phyloP scores from a whole-genome alignment of 2,113 vertebrate species.

The Triplophysa siluroides region DNA sequence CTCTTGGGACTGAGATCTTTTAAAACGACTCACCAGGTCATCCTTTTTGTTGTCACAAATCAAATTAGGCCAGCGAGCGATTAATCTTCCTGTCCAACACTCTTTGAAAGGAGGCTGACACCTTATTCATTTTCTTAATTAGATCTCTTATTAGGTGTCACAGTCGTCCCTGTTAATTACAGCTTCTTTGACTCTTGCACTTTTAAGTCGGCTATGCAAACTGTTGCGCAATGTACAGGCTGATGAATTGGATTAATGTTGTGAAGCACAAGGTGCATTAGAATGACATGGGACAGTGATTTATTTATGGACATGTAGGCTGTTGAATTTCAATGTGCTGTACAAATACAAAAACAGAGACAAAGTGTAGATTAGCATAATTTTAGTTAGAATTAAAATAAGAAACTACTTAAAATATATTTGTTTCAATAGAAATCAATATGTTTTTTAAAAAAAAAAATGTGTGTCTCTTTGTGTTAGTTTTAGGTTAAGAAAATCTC shows the following conservation, averaged over 20 bases:
- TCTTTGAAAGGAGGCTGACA: conserved; percentile 71
- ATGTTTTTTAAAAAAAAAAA: no score
- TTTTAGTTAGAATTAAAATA: neutral
- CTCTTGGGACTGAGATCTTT: conserved; percentile 64
- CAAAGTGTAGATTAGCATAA: neutral
- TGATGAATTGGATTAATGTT: conserved; percentile 61
- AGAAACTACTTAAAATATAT: neutral
- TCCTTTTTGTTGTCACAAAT: conserved; percentile 78
- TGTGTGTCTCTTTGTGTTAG: no score
- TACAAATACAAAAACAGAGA: neutral
- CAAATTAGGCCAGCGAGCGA: conserved; percentile 77
- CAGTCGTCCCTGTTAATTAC: conserved; percentile 74
- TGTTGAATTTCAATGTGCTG: neutral
- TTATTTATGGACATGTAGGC: neutral
- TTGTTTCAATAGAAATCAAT: neutral
- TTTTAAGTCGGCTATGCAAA: conserved; percentile 71
- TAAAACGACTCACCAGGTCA: conserved; percentile 73
- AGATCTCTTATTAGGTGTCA: conserved; percentile 78
- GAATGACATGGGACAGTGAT: neutral
- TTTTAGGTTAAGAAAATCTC: no score
- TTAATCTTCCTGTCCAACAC: conserved; percentile 74
- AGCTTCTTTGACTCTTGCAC: conserved; percentile 72
- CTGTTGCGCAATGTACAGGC: conserved; percentile 67
- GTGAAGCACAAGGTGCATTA: neutral
- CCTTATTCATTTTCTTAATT: conserved; percentile 82